Evolutionary conservation across 1,140 invertebrate genomes (phyloP).

Genomic region (Dreissena polymorpha): DNA sequence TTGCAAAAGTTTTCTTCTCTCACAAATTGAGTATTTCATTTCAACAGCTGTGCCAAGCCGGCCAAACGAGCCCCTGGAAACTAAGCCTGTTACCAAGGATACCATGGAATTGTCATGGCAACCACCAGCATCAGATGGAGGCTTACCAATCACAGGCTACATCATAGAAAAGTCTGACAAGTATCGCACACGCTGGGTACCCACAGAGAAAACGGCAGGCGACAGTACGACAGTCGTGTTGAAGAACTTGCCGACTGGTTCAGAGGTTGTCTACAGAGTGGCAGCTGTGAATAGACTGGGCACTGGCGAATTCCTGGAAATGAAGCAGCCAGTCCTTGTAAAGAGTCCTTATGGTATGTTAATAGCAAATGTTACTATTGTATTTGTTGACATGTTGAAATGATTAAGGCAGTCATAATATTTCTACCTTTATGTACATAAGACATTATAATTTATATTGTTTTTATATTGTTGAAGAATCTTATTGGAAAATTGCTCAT

Average conservation of each 20-base stretch:
- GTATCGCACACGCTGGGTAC: slow-evolving; percentile 69
- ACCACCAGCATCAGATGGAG: slow-evolving; percentile 95
- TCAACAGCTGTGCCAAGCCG: slow-evolving; percentile 88
- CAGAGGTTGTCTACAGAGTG: slow-evolving; percentile 96
- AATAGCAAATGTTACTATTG: slow-evolving; percentile 80
- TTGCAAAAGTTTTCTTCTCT: too few species aligned
- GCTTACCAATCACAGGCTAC: slow-evolving; percentile 96
- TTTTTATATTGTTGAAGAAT: too few species aligned
- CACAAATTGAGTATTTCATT: too few species aligned
- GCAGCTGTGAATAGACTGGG: slow-evolving; percentile 74
- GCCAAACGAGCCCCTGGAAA: slow-evolving; percentile 89
- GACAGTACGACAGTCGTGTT: slow-evolving; percentile 86
- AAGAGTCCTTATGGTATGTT: slow-evolving; percentile 76
- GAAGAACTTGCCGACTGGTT: slow-evolving; percentile 93
- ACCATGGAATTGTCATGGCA: slow-evolving; percentile 87
- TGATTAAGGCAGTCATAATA: too few species aligned
- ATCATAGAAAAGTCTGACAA: slow-evolving; percentile 90
- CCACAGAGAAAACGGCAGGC: slow-evolving; percentile 65
- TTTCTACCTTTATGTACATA: too few species aligned
- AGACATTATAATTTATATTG: too few species aligned
- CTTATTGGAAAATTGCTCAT: too few species aligned
- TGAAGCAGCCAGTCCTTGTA: slow-evolving; percentile 68
- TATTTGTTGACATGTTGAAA: too few species aligned
- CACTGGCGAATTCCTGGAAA: slow-evolving; percentile 70
- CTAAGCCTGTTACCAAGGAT: slow-evolving; percentile 96